These are phyloP conservation scores for Microhierax caerulescens DNA, from an alignment of 2,797 vertebrate species.

Conservation along the genomic window DNA sequence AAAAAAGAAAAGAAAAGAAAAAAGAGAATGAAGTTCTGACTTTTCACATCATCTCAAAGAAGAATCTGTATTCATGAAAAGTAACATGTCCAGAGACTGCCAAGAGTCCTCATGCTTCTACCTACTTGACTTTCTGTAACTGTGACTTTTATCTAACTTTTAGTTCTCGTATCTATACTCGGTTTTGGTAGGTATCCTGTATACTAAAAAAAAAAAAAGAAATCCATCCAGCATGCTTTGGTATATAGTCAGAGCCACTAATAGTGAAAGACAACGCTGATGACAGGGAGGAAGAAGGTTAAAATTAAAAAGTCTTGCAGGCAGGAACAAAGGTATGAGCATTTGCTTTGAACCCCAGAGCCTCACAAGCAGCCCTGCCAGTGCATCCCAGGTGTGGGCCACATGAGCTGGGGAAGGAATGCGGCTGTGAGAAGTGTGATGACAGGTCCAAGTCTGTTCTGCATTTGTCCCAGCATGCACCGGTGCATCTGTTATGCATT, in stretches of 20 bases:
- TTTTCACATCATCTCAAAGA: neutral
- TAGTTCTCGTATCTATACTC: neutral
- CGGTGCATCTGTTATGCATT: neutral
- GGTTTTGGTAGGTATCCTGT: neutral
- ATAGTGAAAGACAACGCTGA: neutral
- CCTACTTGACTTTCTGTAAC: neutral
- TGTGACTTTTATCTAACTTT: neutral
- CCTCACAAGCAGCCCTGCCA: neutral
- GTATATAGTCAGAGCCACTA: neutral
- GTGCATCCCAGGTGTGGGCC: slow-evolving; percentile 31
- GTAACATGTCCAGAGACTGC: neutral
- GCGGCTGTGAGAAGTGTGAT: neutral
- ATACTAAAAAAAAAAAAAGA: neutral
- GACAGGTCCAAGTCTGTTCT: slow-evolving; percentile 26
- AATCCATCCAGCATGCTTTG: neutral
- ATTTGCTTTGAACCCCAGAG: slow-evolving; percentile 40
- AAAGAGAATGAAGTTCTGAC: neutral
- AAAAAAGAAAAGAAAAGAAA: neutral
- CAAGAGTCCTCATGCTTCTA: neutral
- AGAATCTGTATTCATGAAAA: neutral
- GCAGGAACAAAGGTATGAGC: slow-evolving; percentile 13
- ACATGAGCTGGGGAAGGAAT: slow-evolving; percentile 18
- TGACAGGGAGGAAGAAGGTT: neutral
- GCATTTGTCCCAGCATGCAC: neutral
- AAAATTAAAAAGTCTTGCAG: neutral